phyloP scores from a whole-genome alignment of 2,797 vertebrate genomes.

The Eospalax fontanierii region DNA sequence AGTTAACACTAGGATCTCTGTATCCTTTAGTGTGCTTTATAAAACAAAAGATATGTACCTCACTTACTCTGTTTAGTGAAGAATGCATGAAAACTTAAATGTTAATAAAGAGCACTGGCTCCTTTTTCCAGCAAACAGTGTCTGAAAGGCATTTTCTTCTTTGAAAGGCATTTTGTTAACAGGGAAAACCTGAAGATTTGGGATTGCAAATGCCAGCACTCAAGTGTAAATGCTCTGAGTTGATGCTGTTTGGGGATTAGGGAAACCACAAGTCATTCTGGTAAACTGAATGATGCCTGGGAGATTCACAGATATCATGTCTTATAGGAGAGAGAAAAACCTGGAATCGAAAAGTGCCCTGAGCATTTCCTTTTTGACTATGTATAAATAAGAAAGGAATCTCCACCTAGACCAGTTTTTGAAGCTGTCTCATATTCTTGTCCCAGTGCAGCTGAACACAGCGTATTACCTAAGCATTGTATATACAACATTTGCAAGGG shows the following conservation, averaged over 20 bases:
- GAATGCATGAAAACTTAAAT: conserved; percentile 36
- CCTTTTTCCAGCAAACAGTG: not conserved
- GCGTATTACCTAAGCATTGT: not conserved
- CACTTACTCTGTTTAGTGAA: not conserved
- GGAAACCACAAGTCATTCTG: not conserved
- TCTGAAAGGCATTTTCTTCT: not conserved
- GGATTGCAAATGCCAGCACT: not conserved
- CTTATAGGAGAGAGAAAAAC: not conserved
- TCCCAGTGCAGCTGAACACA: not conserved
- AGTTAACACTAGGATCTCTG: not conserved
- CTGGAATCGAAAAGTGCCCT: conserved; percentile 30
- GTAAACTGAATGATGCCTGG: not conserved
- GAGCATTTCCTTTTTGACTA: not conserved
- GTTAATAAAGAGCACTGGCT: conserved; percentile 41
- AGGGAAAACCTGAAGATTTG: not conserved
- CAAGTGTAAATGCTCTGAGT: not conserved
- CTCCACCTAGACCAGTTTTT: not conserved
- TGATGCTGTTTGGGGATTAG: not conserved
- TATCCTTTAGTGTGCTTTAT: not conserved
- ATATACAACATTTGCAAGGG: not conserved
- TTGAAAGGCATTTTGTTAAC: not conserved
- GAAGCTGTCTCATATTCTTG: not conserved
- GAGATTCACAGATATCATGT: not conserved
- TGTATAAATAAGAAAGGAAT: not conserved
- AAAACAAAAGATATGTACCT: not conserved